Conservation (phyloP, 2,888 invertebrate genomes). For the Anthophora plumipes region DNA sequence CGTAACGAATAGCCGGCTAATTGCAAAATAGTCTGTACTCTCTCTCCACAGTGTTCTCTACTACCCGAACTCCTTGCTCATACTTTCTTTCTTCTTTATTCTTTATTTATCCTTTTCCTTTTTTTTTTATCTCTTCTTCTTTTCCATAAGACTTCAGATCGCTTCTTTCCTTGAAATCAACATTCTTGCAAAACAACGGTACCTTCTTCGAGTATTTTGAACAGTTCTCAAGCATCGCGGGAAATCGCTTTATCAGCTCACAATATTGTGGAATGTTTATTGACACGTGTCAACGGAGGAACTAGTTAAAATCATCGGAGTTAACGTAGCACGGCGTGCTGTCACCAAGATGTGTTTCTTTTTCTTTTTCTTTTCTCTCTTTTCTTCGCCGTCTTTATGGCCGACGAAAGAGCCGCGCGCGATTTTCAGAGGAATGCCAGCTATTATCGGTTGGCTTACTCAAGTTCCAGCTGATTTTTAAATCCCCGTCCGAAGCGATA, state of each 20-base stretch:
- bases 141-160: background rate
- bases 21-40: background rate
- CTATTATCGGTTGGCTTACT: conserved; percentile 45
- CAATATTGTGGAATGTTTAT: conserved; percentile 52
- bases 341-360: background rate
- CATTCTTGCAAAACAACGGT: conserved; percentile 22
- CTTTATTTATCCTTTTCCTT: background rate
- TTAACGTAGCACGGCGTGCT: conserved; percentile 24
- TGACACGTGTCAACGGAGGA: conserved; percentile 41
- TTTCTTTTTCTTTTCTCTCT: background rate
- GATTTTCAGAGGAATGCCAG: conserved; percentile 54
- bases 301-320: conserved; percentile 41
- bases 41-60: background rate
- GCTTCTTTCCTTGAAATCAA: background rate
- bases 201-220: background rate
- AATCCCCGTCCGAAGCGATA: conserved; percentile 40
- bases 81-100: background rate
- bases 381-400: conserved; percentile 28
- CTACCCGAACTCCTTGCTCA: background rate
- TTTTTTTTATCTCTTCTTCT: background rate
- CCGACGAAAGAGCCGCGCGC: conserved; percentile 33
- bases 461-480: conserved; percentile 53
- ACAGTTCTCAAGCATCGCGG: too few species aligned
- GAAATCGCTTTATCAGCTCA: conserved; percentile 45
- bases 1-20: conserved; percentile 7